A percentile compares a stretch with the other conserved stretches of the same genome.
Evolutionary conservation across 2,888 invertebrate genomes (phyloP).

Genomic region (Helobdella robusta): DNA sequence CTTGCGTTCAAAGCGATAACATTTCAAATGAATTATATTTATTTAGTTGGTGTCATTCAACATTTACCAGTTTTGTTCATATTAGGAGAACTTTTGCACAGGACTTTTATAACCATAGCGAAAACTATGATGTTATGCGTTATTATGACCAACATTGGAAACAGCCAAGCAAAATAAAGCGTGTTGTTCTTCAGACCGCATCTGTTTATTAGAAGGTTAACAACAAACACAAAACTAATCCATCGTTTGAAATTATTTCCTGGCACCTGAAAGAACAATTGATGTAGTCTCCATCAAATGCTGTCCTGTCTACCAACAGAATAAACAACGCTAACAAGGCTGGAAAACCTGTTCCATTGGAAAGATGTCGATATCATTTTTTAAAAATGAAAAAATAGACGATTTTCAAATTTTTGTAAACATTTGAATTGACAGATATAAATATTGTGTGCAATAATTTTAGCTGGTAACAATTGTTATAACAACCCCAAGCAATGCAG

Average conservation of each 20-base stretch:
- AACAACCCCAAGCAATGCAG: conserved; percentile 30
- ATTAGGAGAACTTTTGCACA: conserved; percentile 10
- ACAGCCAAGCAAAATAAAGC: conserved; percentile 16
- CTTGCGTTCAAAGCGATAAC: too few species aligned
- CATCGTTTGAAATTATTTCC: background rate
- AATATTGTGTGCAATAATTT: too few species aligned
- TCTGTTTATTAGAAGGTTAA: too few species aligned
- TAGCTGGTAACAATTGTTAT: too few species aligned
- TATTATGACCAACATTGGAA: conserved; percentile 30
- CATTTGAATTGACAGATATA: too few species aligned
- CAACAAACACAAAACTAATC: too few species aligned
- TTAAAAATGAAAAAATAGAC: too few species aligned
- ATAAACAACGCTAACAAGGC: conserved; percentile 3
- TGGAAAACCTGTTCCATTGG: conserved; percentile 24
- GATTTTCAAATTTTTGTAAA: too few species aligned
- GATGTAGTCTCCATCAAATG: conserved; percentile 24
- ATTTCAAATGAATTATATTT: too few species aligned
- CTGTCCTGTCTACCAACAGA: conserved; percentile 9
- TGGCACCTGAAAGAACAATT: conserved; percentile 22
- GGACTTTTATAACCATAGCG: conserved; percentile 23
- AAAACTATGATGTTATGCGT: conserved; percentile 29
- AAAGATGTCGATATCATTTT: too few species aligned
- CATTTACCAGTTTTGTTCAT: background rate
- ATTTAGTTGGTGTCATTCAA: background rate
- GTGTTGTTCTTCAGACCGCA: conserved; percentile 19